Percentiles rank a stretch among this genome's conserved stretches.
These are phyloP conservation scores for Florisuga fusca DNA, from an alignment of 2,797 vertebrate genomes.

Conservation along the genomic window DNA sequence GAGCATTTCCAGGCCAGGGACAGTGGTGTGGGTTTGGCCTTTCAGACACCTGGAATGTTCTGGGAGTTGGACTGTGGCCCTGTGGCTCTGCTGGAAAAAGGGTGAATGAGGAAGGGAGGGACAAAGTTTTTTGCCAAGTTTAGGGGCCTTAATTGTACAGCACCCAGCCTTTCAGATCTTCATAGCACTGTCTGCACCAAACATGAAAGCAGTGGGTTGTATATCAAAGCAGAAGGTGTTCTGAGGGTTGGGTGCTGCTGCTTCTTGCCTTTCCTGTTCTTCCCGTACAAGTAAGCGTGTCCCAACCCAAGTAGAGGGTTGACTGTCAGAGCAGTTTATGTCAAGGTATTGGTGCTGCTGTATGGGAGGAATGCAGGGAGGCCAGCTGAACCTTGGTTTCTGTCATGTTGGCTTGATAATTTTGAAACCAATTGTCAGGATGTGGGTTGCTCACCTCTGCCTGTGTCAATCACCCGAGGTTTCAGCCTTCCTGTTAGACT, in stretches of 20 bases:
- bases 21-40: background rate
- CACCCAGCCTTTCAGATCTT: background rate
- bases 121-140: background rate
- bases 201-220: background rate
- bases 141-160: background rate
- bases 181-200: background rate
- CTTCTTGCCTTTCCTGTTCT: background rate
- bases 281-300: background rate
- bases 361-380: slow-evolving; percentile 8
- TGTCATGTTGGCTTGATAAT: background rate
- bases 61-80: background rate
- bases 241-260: background rate
- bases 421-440: background rate
- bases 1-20: background rate
- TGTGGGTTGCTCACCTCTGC: background rate
- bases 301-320: background rate
- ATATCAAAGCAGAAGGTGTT: slow-evolving; percentile 5
- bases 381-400: background rate
- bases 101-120: background rate
- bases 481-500: background rate
- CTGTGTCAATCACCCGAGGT: background rate
- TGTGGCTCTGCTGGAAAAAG: background rate
- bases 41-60: background rate
- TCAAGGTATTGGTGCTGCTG: background rate
- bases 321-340: background rate